Evolutionary conservation across 2,113 vertebrate species (phyloP), one percentile per base, ranked within the genome.

Genomic region (Loxodonta africana): DNA sequence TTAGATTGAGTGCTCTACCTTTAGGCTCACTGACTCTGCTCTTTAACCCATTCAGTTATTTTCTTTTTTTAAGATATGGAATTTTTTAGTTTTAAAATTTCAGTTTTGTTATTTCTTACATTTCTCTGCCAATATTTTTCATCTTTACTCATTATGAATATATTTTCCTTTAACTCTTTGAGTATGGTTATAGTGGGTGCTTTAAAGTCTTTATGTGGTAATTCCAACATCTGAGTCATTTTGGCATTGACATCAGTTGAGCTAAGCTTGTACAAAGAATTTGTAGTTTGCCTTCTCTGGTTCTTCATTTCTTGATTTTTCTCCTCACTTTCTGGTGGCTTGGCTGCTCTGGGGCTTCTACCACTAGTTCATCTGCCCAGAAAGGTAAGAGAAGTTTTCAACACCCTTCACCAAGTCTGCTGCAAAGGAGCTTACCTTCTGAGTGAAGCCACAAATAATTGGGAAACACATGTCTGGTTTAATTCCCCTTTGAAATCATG

Each of bases 401-500:
- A 44, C 21, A 25, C 37, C 9, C 21, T 25, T 30, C 37, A 76
- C 9, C 9, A n/a, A 23, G 20, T 25, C 73, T 76, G 37, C 37
- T 69, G 30, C 28, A 65, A 44, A 57, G 11, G 37, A 2, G 53
- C 0, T 26, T 23, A 7, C 14, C 51, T 8, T 3, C 12, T 2
- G 1, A 1, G 10, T 48, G n/a, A 7, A 33, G 41, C 8, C 23
- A n/a, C 21, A 4, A 26, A 2, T 14, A 33, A 30, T n/a, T 2
- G 25, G 2, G 21, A 21, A 0, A 53, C 62, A 15, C 0, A 5
- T 1, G 5, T 33, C 63, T 8, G 33, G 1, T 44, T 76, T 51
- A 37, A 83, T 8, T 37, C 62, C 41, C 41, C 51, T 84, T 76
- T 33, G 11, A 21, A 26, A 11, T 20, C 1, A 2, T n/a, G 63